Base-by-base conservation (phyloP, 2,888 invertebrate genomes). In the Asteroscopus sphinx region DNA sequence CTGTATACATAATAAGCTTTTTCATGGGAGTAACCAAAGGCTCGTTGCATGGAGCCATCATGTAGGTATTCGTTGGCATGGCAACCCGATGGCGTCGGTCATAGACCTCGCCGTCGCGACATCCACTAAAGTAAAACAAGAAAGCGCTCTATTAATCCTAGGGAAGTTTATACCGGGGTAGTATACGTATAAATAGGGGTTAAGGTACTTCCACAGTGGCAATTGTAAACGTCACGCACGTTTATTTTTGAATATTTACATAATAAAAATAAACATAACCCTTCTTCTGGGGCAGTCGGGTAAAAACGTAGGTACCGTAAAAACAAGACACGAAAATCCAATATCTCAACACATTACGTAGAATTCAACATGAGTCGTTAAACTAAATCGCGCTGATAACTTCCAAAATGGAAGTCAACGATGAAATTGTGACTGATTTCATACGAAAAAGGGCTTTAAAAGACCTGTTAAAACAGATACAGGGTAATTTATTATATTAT, bases 101-200 rank as follows among this genome's bases (percentile, higher is more conserved):
- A 88, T 86, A 86, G 92, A 92, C 91, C 93, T 87, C 85, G 75
- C 59, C 81, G 88, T 86, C 88, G 89, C 88, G 90, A 90, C 91
- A 87, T 81, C 77, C 77, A 81, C 77, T 76, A 84, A 86, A 87
- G 85, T 83, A 83, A 86, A 90, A 89, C 86, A 89, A 90, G 82
- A 90, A 86, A 84, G 77, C 79, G 78, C 79, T 85, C 84, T 89
- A 87, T 86, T 89, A 87, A 87, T 87, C 82, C 80, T 79, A 54
- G 80, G 77, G 71, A 74, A 84, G 83, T 79, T 86, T 80, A 83
- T 85, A 85, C 78, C 86, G 80, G 85, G 85, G 84, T 77, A 41
- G 17, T 37, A 48, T 44, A 54, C n/a, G 21, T 8, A 59, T 17
- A 44, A 33, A 53, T n/a, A 62, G 11, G 16, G 21, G 59, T 47